Evolutionary conservation across 2,113 vertebrate genomes (phyloP).

Genomic region (Motacilla tschutschensis): DNA sequence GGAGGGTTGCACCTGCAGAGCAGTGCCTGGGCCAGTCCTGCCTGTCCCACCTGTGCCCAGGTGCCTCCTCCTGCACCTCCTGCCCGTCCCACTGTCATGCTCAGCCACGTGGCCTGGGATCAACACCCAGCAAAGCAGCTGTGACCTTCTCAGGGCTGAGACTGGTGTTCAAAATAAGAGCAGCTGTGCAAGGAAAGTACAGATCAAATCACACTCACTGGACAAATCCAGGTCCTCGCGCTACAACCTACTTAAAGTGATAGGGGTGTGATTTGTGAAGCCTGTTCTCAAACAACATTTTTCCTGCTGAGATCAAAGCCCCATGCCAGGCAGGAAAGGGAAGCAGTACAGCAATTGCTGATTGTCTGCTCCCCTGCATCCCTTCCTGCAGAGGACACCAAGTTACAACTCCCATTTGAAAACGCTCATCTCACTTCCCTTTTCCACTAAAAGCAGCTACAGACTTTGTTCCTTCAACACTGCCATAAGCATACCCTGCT

Average conservation of each 20-base stretch:
- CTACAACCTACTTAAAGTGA: not conserved
- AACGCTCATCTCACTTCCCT: not conserved
- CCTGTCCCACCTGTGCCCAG: rapidly evolving
- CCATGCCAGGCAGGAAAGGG: not conserved
- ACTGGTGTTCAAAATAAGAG: not conserved
- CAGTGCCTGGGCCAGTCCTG: not conserved
- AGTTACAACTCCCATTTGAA: not conserved
- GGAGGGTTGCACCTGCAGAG: rapidly evolving
- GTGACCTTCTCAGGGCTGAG: not conserved
- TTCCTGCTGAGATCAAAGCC: not conserved
- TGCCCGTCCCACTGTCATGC: rapidly evolving
- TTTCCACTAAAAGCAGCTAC: not conserved
- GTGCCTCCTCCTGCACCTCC: not conserved
- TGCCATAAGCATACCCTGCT: not conserved
- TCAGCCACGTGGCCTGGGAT: rapidly evolving
- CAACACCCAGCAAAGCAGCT: not conserved
- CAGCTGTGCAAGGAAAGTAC: not conserved
- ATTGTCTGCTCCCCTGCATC: not conserved
- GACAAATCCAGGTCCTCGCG: not conserved
- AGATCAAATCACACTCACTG: not conserved
- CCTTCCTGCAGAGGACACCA: not conserved
- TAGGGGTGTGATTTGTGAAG: not conserved
- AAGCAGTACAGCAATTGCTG: rapidly evolving
- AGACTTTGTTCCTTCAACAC: rapidly evolving
- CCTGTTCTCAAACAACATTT: not conserved